Evolutionary conservation across 2,888 invertebrate species (phyloP).

Genomic region (Cacoxenus indagator): DNA sequence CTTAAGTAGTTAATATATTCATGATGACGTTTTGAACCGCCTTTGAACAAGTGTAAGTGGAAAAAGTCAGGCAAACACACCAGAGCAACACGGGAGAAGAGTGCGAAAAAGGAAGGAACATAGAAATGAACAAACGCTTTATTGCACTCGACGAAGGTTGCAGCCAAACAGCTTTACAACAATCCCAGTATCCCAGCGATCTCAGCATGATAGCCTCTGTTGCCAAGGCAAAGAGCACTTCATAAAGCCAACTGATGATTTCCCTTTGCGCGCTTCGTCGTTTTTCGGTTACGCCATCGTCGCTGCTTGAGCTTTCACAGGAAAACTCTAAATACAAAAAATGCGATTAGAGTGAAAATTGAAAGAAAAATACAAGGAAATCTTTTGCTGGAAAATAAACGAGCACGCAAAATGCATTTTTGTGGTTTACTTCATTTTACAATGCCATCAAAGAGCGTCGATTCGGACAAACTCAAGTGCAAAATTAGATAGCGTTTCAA

Average conservation of each 20-base stretch:
- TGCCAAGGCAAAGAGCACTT: slow-evolving; percentile 1
- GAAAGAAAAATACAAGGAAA: too few species aligned
- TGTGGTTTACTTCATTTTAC: too few species aligned
- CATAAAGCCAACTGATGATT: neutral
- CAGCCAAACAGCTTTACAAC: neutral
- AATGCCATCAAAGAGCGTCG: too few species aligned
- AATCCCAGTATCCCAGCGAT: neutral
- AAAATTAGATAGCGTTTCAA: too few species aligned
- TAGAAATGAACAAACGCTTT: neutral
- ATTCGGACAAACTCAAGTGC: too few species aligned
- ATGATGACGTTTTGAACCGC: too few species aligned
- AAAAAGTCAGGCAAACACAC: neutral
- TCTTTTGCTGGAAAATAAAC: too few species aligned
- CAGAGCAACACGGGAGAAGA: neutral
- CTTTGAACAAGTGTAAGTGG: neutral
- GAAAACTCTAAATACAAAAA: neutral
- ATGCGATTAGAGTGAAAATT: too few species aligned
- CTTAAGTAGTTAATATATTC: too few species aligned
- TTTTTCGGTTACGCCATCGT: neutral
- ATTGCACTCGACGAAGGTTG: slow-evolving; percentile 8
- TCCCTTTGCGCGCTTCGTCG: neutral
- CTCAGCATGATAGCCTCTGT: slow-evolving; percentile 9
- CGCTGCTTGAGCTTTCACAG: neutral
- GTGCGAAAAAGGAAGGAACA: neutral
- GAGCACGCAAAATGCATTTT: too few species aligned